phyloP scores from a whole-genome alignment of 2,113 vertebrate species.

The Pao palembangensis region DNA sequence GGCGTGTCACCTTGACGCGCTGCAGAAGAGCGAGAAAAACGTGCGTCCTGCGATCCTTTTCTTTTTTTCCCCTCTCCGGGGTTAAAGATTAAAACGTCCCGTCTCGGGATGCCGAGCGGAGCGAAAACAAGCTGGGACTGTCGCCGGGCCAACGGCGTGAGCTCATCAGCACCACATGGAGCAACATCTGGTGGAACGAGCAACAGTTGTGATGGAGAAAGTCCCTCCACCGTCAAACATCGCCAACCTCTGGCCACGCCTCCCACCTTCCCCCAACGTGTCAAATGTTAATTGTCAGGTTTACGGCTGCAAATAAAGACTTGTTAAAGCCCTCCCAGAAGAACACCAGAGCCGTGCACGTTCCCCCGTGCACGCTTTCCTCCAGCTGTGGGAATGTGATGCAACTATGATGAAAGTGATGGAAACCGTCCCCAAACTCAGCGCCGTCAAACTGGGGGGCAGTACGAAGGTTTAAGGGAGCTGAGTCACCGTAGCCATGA shows the following conservation, averaged over 20 bases:
- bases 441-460: too few species aligned
- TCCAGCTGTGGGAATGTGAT: too few species aligned
- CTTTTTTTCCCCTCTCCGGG: conserved; percentile 10
- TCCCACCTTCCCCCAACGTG: background rate
- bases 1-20: conserved; percentile 55
- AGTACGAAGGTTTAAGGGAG: too few species aligned
- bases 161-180: conserved; percentile 52
- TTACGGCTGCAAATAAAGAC: too few species aligned
- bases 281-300: background rate
- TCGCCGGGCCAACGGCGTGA: conserved; percentile 51
- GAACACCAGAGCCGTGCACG: too few species aligned
- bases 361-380: too few species aligned
- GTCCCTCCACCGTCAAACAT: conserved; percentile 16
- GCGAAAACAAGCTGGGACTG: conserved; percentile 43
- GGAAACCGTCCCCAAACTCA: too few species aligned
- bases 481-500: background rate
- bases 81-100: conserved; percentile 59
- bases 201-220: too few species aligned
- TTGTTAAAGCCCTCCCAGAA: too few species aligned
- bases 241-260: background rate
- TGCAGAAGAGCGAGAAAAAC: conserved; percentile 20
- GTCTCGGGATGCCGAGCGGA: conserved; percentile 38
- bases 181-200: conserved; percentile 56
- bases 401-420: too few species aligned
- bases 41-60: background rate